These are phyloP conservation scores for Aselliscus stoliczkanus DNA, from an alignment of 2,797 vertebrate genomes.

Conservation along the genomic window DNA sequence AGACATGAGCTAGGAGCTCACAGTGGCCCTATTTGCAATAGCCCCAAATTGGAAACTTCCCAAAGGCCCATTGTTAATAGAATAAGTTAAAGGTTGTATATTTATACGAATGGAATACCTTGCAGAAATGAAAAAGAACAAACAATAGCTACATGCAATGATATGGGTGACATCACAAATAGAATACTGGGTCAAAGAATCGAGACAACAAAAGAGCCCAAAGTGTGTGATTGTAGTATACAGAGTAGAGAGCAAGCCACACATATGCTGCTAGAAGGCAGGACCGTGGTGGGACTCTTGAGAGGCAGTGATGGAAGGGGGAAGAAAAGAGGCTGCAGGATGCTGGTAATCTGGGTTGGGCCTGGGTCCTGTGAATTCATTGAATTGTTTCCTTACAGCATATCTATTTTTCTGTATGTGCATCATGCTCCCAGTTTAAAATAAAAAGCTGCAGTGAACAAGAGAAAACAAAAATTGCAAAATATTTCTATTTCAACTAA, in stretches of 20 bases:
- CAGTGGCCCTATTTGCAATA: neutral
- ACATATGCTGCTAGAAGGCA: neutral
- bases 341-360: neutral
- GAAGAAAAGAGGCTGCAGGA: fast-evolving
- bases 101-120: neutral
- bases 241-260: neutral
- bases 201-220: neutral
- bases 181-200: neutral
- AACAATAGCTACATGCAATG: neutral
- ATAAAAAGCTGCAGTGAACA: neutral
- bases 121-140: neutral
- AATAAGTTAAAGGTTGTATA: neutral
- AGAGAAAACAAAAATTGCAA: neutral
- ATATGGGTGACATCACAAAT: neutral
- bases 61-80: neutral
- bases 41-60: neutral
- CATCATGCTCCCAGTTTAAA: neutral
- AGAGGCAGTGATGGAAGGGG: neutral
- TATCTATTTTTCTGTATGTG: neutral
- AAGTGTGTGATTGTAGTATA: fast-evolving
- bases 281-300: neutral
- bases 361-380: neutral
- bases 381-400: neutral
- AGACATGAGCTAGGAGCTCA: neutral
- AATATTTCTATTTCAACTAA: neutral